Percentiles rank a stretch among this genome's conserved stretches.
These are phyloP conservation scores for Parus major DNA, from an alignment of 2,113 vertebrate species.

Conservation along the genomic window DNA sequence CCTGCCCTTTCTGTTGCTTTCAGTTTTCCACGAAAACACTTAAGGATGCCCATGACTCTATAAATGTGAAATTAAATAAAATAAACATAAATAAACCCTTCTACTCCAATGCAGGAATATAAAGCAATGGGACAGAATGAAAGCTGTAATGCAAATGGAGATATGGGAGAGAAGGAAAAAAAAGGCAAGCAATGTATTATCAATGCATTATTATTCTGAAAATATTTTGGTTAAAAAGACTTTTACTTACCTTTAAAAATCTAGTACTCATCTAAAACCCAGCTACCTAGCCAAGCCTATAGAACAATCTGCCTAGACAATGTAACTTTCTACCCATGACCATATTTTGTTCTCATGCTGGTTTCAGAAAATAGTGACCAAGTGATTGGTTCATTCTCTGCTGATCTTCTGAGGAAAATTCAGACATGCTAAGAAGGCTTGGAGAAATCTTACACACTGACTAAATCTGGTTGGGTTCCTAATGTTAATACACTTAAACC, in stretches of 20 bases:
- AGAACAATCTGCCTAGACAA: neutral
- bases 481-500: slow-evolving; percentile 17
- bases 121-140: neutral
- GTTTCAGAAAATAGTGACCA: neutral
- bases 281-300: neutral
- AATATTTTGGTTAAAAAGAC: neutral
- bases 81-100: neutral
- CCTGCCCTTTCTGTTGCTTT: neutral
- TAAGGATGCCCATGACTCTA: neutral
- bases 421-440: neutral
- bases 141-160: neutral
- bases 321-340: neutral
- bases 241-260: neutral
- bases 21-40: neutral
- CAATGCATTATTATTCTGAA: neutral
- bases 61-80: neutral
- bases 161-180: neutral
- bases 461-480: neutral
- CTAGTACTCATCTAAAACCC: neutral
- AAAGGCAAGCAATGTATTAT: neutral
- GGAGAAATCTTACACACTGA: neutral
- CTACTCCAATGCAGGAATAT: neutral
- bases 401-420: neutral
- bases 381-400: neutral
- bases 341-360: neutral